Conservation (phyloP, 2,888 invertebrate genomes). For the Plebejus argus region DNA sequence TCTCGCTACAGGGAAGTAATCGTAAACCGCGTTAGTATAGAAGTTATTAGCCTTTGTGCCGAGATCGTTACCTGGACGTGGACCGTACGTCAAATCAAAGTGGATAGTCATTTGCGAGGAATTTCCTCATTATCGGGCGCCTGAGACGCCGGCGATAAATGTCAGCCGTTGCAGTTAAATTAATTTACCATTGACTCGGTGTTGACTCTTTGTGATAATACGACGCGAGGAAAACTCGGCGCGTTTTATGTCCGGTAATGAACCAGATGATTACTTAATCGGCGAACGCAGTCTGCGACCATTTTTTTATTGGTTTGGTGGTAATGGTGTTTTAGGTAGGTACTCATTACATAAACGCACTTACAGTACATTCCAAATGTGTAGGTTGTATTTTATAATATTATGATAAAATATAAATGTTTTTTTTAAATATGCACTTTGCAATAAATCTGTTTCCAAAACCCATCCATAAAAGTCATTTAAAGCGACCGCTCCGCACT, state of each 20-base stretch:
- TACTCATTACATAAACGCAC: neutral
- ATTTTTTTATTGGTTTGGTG: neutral
- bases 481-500: neutral
- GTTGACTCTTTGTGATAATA: neutral
- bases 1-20: neutral
- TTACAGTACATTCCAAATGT: neutral
- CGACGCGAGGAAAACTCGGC: neutral
- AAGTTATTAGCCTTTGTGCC: neutral
- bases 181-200: conserved; percentile 9
- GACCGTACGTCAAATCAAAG: conserved; percentile 11
- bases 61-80: conserved; percentile 8
- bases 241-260: conserved; percentile 13
- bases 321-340: neutral
- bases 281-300: neutral
- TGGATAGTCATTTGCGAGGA: conserved; percentile 15
- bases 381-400: neutral
- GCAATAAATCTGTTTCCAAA: neutral
- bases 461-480: conserved; percentile 17
- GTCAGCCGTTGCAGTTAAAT: conserved; percentile 11
- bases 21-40: neutral
- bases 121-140: conserved; percentile 12
- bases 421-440: neutral
- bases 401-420: neutral
- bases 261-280: neutral
- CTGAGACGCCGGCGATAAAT: conserved; percentile 15